phyloP scores from a whole-genome alignment of 2,113 vertebrate genomes.

The Galemys pyrenaicus region DNA sequence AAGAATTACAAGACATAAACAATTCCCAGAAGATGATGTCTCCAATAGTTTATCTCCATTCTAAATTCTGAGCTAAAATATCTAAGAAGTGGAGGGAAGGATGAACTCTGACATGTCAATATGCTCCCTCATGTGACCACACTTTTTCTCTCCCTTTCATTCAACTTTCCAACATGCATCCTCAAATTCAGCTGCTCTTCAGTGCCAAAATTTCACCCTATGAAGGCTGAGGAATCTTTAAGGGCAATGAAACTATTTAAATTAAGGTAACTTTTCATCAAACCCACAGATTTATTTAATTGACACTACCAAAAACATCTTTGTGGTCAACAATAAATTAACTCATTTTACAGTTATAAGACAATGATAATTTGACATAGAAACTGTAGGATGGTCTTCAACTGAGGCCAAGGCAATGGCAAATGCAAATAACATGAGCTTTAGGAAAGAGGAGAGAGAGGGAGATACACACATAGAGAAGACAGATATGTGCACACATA shows the following conservation, averaged over 20 bases:
- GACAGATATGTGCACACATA: not conserved
- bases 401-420: not conserved
- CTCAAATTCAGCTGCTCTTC: not conserved
- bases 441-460: not conserved
- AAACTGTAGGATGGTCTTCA: not conserved
- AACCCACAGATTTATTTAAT: not conserved
- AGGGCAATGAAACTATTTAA: not conserved
- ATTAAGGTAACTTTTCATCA: slow-evolving; percentile 7
- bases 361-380: not conserved
- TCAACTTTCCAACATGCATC: not conserved
- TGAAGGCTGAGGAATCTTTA: not conserved
- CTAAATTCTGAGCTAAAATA: slow-evolving; percentile 25
- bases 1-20: not conserved
- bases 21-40: not conserved
- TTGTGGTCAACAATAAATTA: not conserved
- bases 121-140: not conserved
- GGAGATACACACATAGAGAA: no score
- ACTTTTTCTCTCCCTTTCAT: not conserved
- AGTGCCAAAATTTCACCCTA: not conserved
- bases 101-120: not conserved
- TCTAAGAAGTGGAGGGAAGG: not conserved
- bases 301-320: not conserved
- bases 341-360: not conserved
- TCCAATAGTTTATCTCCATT: not conserved
- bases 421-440: not conserved